Evolutionary conservation across 2,797 vertebrate genomes (phyloP).

Genomic region (Acanthurus lineatus): DNA sequence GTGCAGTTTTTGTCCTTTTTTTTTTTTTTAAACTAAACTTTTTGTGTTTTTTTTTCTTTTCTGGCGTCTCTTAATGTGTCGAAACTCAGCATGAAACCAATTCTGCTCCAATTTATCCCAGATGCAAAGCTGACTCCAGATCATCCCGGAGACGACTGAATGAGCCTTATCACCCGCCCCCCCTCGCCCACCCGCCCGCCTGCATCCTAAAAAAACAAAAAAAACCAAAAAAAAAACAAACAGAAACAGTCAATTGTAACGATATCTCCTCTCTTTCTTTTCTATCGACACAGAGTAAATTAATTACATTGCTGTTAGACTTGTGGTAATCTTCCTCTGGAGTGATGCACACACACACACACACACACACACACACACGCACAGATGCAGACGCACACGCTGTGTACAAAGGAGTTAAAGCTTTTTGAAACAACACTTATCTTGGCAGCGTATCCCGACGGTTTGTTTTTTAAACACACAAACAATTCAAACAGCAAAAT

Average conservation of each 20-base stretch:
- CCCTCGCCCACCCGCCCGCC: conserved; percentile 33
- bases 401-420: conserved; percentile 78
- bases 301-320: conserved; percentile 84
- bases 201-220: neutral
- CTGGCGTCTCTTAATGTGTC: conserved; percentile 25
- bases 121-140: conserved; percentile 65
- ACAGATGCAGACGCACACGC: conserved; percentile 7
- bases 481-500: conserved; percentile 94
- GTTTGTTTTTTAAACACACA: conserved; percentile 85
- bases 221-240: neutral
- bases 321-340: conserved; percentile 83
- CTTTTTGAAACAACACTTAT: conserved; percentile 83
- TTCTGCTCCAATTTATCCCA: conserved; percentile 59
- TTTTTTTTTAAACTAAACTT: neutral
- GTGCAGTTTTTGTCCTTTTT: neutral
- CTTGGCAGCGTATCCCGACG: conserved; percentile 79
- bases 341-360: conserved; percentile 71
- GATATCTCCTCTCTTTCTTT: conserved; percentile 73
- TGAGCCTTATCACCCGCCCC: conserved; percentile 65
- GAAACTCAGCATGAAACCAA: conserved; percentile 41
- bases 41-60: conserved; percentile 15
- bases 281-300: conserved; percentile 78
- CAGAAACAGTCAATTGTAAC: conserved; percentile 77
- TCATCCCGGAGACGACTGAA: conserved; percentile 61
- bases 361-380: conserved; percentile 43